Percentiles rank a stretch among this genome's conserved stretches.
Evolutionary conservation across 2,113 vertebrate genomes (phyloP).

Genomic region (Puma concolor): DNA sequence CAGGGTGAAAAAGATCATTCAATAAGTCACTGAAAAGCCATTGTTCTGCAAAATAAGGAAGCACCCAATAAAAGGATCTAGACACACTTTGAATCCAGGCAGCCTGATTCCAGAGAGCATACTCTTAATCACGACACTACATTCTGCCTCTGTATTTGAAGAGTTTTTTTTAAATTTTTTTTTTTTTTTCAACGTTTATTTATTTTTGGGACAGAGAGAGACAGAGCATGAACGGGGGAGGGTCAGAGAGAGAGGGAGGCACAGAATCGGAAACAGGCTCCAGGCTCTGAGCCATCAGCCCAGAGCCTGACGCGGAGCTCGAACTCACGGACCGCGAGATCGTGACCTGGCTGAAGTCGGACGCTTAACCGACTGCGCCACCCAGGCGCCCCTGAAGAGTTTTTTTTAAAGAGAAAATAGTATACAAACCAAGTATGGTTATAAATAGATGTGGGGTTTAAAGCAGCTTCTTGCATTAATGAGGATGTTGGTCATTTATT

Average conservation of each 20-base stretch:
- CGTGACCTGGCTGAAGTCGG: too few species aligned
- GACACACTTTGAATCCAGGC: not conserved
- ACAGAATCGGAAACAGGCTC: too few species aligned
- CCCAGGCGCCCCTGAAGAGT: too few species aligned
- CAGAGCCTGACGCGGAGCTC: too few species aligned
- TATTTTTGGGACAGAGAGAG: too few species aligned
- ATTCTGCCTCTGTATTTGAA: not conserved
- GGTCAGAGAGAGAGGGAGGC: too few species aligned
- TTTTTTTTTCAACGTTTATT: too few species aligned
- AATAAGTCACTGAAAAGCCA: not conserved
- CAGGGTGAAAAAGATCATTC: not conserved
- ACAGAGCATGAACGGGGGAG: too few species aligned
- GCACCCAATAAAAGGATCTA: not conserved
- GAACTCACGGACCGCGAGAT: too few species aligned
- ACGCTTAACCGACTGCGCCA: too few species aligned
- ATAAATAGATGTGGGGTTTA: not conserved
- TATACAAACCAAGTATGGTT: not conserved
- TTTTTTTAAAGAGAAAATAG: not conserved
- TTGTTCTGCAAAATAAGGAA: constrained; percentile 21
- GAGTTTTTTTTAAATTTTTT: not conserved
- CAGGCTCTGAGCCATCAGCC: too few species aligned
- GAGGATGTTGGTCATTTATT: not conserved
- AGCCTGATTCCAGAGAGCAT: not conserved
- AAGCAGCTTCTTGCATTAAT: not conserved
- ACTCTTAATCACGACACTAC: not conserved